Base-by-base conservation (phyloP, 2,113 vertebrate genomes). In the Gymnarchus niloticus region DNA sequence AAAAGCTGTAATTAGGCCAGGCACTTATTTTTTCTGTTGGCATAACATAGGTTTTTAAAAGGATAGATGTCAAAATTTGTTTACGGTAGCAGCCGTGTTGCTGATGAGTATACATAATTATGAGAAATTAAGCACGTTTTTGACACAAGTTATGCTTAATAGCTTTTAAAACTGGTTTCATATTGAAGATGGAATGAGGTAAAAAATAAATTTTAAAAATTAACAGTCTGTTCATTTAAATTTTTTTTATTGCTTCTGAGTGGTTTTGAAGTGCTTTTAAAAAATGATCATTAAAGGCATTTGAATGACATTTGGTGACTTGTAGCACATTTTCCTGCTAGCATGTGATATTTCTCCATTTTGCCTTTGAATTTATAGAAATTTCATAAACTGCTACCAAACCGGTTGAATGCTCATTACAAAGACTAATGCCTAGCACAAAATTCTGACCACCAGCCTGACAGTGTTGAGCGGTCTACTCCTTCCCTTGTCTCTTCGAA, bases 101-200 rank as follows among this genome's bases (percentile, higher is more conserved):
- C 65, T 73, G 33, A 73, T 2, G 14, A 73, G 65, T 73, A 73
- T 19, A 73, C 65, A 73, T 73, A 73, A 73, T 73, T 73, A 73
- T 41, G 65, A 73, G 41, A 33, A 73, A 73, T 73, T 73, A 73
- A 33, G 65, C 65, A 73, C 65, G 65, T 73, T 73, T 73, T 73
- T 73, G 65, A 73, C 65, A 73, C 65, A 73, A 73, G 65, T 73
- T 73, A 73, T 73, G 65, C 65, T 73, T 73, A 73, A 73, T 73
- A 73, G 65, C 65, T 73, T 73, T 73, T 73, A 41, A 73, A 73
- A 41, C 65, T 73, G 65, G 3, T 73, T 73, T 73, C 19, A 37
- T 19, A 73, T 73, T 73, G 28, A 73, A 73, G 65, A 73, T 73
- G 65, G 65, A 73, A 73, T 73, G 65, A 41, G 65, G 65, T 73